A percentile compares a stretch with the other conserved stretches of the same genome.
Evolutionary conservation across 2,888 invertebrate species (phyloP).

Genomic region (Agriotes lineatus): DNA sequence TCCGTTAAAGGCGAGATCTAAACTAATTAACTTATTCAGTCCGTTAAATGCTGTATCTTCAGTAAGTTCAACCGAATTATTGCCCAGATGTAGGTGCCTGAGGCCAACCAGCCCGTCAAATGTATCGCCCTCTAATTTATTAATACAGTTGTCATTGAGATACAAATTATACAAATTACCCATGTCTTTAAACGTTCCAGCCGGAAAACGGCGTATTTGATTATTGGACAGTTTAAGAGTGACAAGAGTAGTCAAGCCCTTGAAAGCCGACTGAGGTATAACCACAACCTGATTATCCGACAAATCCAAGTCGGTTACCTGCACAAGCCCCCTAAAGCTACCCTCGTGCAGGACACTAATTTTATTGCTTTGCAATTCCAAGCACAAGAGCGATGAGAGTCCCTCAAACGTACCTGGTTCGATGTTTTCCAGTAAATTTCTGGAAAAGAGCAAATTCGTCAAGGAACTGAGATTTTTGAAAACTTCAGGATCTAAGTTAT

Average conservation of each 20-base stretch:
- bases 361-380: background rate
- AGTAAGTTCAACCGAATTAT: background rate
- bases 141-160: background rate
- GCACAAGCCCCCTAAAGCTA: background rate
- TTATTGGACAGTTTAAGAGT: slow-evolving; percentile 9
- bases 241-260: background rate
- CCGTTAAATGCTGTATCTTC: background rate
- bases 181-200: slow-evolving; percentile 2
- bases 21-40: background rate
- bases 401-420: slow-evolving; percentile 3
- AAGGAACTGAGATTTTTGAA: background rate
- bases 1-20: background rate
- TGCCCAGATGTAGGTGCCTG: background rate
- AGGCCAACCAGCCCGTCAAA: background rate
- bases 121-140: background rate
- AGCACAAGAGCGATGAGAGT: background rate
- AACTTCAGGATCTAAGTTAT: background rate
- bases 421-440: background rate
- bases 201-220: slow-evolving; percentile 8
- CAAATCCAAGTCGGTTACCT: slow-evolving; percentile 7
- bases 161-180: background rate
- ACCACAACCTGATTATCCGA: background rate
- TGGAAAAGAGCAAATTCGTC: background rate
- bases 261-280: background rate
- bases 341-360: slow-evolving; percentile 4